phyloP scores from a whole-genome alignment of 2,797 vertebrate genomes.

The Setipinna tenuifilis region DNA sequence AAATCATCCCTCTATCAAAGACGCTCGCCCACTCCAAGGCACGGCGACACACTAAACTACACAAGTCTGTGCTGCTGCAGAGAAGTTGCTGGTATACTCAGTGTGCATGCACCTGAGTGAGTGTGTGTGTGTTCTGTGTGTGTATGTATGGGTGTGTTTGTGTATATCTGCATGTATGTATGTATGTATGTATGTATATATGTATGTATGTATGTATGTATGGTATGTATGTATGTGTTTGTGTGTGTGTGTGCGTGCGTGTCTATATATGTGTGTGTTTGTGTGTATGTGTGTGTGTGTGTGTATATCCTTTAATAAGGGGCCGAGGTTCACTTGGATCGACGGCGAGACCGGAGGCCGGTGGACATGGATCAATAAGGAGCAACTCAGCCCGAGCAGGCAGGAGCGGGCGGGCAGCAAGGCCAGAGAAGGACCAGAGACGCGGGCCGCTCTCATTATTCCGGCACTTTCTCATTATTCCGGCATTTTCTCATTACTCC shows the following conservation, averaged over 20 bases:
- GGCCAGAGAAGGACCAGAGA: too few species aligned
- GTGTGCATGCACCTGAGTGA: not conserved
- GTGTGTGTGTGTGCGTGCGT: not conserved
- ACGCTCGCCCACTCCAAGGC: not conserved
- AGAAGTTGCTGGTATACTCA: not conserved
- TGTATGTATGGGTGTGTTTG: not conserved
- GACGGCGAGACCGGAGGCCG: not conserved
- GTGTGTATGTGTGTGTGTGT: not conserved
- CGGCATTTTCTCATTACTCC: not conserved
- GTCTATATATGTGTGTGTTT: not conserved
- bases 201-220: not conserved
- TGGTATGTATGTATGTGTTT: not conserved
- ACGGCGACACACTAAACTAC: slow-evolving; percentile 8
- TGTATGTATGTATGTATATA: not conserved
- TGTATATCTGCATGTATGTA: not conserved
- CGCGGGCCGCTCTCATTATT: not conserved
- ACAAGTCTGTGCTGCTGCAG: not conserved
- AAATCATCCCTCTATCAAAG: slow-evolving; percentile 35
- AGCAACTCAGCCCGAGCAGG: not conserved
- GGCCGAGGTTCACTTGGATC: not conserved
- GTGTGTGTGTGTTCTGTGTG: not conserved
- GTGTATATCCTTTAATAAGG: not conserved
- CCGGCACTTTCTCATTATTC: not conserved
- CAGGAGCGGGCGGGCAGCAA: not conserved
- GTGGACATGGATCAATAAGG: not conserved